phyloP scores from a whole-genome alignment of 2,797 vertebrate genomes.

The Rachycentron canadum region DNA sequence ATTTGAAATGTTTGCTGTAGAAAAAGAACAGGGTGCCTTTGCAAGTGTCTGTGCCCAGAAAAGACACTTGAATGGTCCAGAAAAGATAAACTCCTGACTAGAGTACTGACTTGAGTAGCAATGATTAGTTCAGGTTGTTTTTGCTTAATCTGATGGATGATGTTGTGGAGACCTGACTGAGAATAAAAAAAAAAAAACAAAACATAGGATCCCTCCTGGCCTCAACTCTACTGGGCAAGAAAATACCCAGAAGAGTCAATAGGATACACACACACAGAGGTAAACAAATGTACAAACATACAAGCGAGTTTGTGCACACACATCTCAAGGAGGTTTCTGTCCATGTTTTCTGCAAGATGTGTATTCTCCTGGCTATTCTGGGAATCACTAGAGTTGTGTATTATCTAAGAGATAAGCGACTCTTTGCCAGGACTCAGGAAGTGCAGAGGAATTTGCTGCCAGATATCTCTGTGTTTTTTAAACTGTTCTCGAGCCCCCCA shows the following conservation, averaged over 20 bases:
- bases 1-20: background rate
- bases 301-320: background rate
- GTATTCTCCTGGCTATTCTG: constrained; percentile 83
- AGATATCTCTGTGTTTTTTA: constrained; percentile 85
- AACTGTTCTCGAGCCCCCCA: constrained; percentile 70
- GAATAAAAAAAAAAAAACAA: constrained; percentile 57
- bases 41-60: constrained; percentile 15
- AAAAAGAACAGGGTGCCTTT: background rate
- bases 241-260: constrained; percentile 59
- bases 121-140: constrained; percentile 29
- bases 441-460: constrained; percentile 85
- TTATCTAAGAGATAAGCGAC: constrained; percentile 87
- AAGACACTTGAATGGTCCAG: constrained; percentile 4
- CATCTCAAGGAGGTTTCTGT: constrained; percentile 46
- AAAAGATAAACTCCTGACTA: constrained; percentile 30
- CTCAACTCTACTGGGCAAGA: constrained; percentile 35
- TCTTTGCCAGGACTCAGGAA: constrained; percentile 86
- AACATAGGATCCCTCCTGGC: constrained; percentile 57
- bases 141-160: constrained; percentile 54
- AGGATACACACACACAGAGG: constrained; percentile 30
- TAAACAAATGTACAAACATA: background rate
- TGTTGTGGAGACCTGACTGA: constrained; percentile 59
- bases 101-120: constrained; percentile 32
- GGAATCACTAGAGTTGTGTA: constrained; percentile 81
- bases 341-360: constrained; percentile 67